These are phyloP conservation scores for Sceliomorpha sp. DNA, from an alignment of 2,888 invertebrate genomes.

Conservation along the genomic window DNA sequence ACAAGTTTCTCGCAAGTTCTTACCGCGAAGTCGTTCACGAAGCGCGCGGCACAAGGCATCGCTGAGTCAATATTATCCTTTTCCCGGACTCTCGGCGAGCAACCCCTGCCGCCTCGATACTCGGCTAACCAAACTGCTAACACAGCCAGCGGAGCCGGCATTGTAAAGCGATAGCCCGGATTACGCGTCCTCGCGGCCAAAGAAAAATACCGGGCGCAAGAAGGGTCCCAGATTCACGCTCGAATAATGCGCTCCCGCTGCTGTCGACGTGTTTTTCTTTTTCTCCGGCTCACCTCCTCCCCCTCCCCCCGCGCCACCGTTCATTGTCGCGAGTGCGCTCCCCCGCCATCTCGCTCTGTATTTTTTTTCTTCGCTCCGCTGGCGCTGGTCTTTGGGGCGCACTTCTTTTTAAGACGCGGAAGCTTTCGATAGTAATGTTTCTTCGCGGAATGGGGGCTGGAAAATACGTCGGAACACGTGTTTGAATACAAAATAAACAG, in stretches of 20 bases:
- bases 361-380: not conserved
- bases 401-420: not conserved
- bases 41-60: conserved; percentile 47
- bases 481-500: conserved; percentile 24
- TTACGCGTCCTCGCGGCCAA: conserved; percentile 63
- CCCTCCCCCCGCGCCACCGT: no score
- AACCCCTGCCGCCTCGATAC: conserved; percentile 33
- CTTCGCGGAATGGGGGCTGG: conserved; percentile 3
- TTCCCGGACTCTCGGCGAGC: conserved; percentile 48
- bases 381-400: not conserved
- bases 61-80: conserved; percentile 70
- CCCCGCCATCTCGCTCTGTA: not conserved
- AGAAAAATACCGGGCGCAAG: conserved; percentile 26
- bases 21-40: conserved; percentile 28
- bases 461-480: not conserved
- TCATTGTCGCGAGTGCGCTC: no score
- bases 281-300: not conserved
- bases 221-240: conserved; percentile 6
- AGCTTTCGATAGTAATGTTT: not conserved
- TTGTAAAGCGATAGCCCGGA: conserved; percentile 69
- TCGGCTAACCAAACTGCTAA: conserved; percentile 38
- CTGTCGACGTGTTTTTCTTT: conserved; percentile 20
- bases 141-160: conserved; percentile 43
- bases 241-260: conserved; percentile 6
- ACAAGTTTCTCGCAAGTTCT: conserved; percentile 20